Conservation (phyloP, 2,797 vertebrate species). For the Sorex maritimensis region DNA sequence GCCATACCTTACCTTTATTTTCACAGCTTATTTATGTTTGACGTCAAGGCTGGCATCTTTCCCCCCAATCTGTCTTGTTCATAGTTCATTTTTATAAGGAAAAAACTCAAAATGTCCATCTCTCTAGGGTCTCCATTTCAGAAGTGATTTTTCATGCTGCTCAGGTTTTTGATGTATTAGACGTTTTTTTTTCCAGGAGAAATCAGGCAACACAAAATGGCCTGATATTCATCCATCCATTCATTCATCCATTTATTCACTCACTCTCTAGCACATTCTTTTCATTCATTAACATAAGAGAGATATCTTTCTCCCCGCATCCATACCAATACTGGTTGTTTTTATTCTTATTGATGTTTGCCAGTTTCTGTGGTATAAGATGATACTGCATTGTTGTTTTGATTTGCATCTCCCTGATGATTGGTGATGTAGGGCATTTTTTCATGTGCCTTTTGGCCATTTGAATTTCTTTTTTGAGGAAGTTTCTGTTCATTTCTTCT, state of each 20-base stretch:
- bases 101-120: slow-evolving; percentile 13
- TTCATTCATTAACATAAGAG: no score
- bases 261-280: no score
- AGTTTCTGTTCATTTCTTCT: no score
- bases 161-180: slow-evolving; percentile 13
- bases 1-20: background rate
- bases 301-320: no score
- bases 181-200: slow-evolving; percentile 50
- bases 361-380: no score
- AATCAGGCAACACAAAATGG: background rate
- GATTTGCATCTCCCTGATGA: no score
- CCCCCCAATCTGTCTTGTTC: slow-evolving; percentile 22
- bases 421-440: no score
- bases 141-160: slow-evolving; percentile 23
- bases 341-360: no score
- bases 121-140: slow-evolving; percentile 32
- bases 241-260: background rate
- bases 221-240: background rate
- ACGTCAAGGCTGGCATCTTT: slow-evolving; percentile 20
- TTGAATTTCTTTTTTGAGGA: no score
- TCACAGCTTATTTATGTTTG: slow-evolving; percentile 20
- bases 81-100: slow-evolving; percentile 59
- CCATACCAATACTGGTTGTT: no score
- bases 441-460: no score
- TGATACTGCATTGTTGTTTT: no score